These are phyloP conservation scores for Kryptopterus vitreolus DNA, from an alignment of 2,797 vertebrate species.

Conservation along the genomic window DNA sequence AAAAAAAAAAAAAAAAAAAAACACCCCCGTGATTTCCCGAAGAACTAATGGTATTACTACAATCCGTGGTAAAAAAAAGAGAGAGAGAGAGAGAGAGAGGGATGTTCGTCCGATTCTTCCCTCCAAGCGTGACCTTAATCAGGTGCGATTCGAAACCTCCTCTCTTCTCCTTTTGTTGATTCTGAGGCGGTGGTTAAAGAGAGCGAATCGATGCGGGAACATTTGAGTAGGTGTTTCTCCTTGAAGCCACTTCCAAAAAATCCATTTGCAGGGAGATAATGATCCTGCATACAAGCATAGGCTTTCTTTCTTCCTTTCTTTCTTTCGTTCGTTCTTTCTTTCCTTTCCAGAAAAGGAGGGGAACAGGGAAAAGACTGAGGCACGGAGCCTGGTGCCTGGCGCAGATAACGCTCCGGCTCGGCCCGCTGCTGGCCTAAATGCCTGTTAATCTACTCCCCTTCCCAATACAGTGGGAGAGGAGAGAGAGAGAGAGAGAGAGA, in stretches of 20 bases:
- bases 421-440: constrained; percentile 42
- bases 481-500: constrained; percentile 12
- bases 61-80: background rate
- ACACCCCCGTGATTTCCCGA: background rate
- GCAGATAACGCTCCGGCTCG: constrained; percentile 51
- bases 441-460: constrained; percentile 53
- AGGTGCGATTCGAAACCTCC: constrained; percentile 1
- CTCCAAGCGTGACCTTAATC: constrained; percentile 40
- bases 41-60: background rate
- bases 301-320: constrained; percentile 44
- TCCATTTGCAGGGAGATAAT: constrained; percentile 59
- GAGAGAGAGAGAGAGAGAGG: background rate
- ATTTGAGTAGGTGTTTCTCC: constrained; percentile 57
- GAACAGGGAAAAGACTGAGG: constrained; percentile 43
- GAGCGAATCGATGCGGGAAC: constrained; percentile 47
- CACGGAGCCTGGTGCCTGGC: constrained; percentile 48
- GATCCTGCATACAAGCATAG: constrained; percentile 51
- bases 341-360: constrained; percentile 45
- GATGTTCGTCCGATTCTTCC: constrained; percentile 24
- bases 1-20: background rate
- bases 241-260: constrained; percentile 53
- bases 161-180: constrained; percentile 28
- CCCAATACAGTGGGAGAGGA: constrained; percentile 13
- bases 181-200: constrained; percentile 36
- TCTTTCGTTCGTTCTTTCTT: too few relatives aligned